Evolutionary conservation across 2,113 vertebrate species (phyloP).

Genomic region (Etia nguti): DNA sequence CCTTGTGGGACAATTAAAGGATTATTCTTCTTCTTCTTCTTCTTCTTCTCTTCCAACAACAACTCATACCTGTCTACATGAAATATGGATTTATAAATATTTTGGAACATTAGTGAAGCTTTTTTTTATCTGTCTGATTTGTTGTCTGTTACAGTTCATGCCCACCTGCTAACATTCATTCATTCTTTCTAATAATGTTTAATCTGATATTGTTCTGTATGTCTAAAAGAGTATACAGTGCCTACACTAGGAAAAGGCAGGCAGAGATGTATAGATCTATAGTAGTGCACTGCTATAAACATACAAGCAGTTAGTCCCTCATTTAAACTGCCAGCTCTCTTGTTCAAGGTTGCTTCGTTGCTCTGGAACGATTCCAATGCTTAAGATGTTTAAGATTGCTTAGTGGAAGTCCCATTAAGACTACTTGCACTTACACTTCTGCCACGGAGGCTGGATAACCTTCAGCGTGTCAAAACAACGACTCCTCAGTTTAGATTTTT

Average conservation of each 20-base stretch:
- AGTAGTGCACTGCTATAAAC: background rate
- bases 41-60: no score
- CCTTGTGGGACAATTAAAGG: no score
- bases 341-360: background rate
- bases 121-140: background rate
- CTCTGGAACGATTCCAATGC: background rate
- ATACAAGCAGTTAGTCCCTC: background rate
- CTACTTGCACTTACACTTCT: background rate
- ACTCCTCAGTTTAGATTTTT: background rate
- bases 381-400: fast-evolving
- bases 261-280: background rate
- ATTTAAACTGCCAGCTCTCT: background rate
- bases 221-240: background rate
- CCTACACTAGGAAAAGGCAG: background rate
- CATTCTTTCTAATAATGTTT: background rate
- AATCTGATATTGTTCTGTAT: background rate
- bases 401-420: background rate
- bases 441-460: fast-evolving
- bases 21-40: no score
- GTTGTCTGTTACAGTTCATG: background rate
- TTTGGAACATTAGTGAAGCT: background rate
- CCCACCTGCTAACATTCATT: background rate
- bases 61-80: background rate
- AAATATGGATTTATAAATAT: background rate
- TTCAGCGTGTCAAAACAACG: background rate